phyloP scores from a whole-genome alignment of 2,113 vertebrate genomes.

The Atrichornis clamosus region DNA sequence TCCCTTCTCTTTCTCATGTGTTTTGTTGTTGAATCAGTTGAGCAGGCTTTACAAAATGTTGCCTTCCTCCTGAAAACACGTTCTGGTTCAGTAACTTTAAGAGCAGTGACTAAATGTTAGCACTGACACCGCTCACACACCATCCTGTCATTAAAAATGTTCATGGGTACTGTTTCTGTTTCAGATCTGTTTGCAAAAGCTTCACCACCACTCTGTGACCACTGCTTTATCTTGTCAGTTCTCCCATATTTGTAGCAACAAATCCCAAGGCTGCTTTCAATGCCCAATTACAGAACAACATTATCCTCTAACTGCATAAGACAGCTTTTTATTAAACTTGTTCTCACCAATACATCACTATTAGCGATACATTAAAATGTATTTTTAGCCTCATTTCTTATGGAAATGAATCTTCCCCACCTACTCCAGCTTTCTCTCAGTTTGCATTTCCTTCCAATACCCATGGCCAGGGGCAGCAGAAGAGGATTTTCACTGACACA shows the following conservation, averaged over 20 bases:
- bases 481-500: neutral
- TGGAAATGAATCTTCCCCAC: neutral
- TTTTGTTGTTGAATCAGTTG: neutral
- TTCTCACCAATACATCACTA: neutral
- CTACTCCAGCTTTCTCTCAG: neutral
- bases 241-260: neutral
- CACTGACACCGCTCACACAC: neutral
- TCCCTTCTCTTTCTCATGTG: neutral
- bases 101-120: neutral
- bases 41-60: neutral
- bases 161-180: neutral
- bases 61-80: neutral
- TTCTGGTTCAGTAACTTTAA: neutral
- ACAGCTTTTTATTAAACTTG: conserved; percentile 23
- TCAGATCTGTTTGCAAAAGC: neutral
- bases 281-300: neutral
- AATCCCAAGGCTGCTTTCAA: neutral
- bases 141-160: neutral
- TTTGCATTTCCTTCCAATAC: neutral
- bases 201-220: neutral
- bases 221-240: neutral
- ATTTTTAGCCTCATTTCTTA: conserved; percentile 39
- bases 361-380: neutral
- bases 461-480: rapidly evolving
- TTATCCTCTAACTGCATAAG: neutral